A percentile compares a stretch with the other conserved stretches of the same genome.
Conservation (phyloP, 1,140 invertebrate species). For the Euura saliciscinereae region DNA sequence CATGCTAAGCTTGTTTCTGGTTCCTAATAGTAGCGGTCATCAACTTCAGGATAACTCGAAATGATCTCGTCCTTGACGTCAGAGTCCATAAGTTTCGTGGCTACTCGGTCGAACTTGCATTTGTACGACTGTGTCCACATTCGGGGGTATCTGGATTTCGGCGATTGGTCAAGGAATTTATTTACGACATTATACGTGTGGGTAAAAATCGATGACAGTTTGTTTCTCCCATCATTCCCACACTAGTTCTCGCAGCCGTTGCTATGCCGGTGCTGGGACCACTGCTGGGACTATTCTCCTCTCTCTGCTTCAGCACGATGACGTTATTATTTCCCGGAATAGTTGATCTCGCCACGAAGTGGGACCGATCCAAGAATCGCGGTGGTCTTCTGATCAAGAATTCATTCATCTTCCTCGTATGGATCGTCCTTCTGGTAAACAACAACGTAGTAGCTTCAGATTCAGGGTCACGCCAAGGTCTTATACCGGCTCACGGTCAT, state of each 20-base stretch:
- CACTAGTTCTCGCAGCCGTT: conserved; percentile 25
- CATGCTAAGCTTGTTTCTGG: too few species aligned
- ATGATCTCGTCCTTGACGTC: too few species aligned
- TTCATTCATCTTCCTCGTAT: conserved; percentile 31
- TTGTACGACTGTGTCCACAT: too few species aligned
- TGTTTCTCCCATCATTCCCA: too few species aligned
- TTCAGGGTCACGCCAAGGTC: neutral
- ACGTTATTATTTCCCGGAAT: conserved; percentile 67
- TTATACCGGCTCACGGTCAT: neutral
- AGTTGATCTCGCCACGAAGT: conserved; percentile 60
- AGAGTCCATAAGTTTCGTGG: too few species aligned
- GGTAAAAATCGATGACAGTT: too few species aligned
- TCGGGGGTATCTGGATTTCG: too few species aligned
- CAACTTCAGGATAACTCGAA: too few species aligned
- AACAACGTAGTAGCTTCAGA: neutral
- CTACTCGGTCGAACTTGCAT: too few species aligned
- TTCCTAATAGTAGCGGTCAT: too few species aligned
- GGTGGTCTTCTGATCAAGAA: conserved; percentile 31
- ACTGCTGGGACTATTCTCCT: conserved; percentile 35
- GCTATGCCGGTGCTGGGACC: conserved; percentile 38
- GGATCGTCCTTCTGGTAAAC: conserved; percentile 33
- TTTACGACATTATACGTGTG: too few species aligned
- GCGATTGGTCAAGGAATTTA: too few species aligned
- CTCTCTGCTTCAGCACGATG: conserved; percentile 35
- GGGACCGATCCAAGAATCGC: conserved; percentile 23